Evolutionary conservation across 1,140 invertebrate species (phyloP), one percentile per base, ranked within the genome.

Genomic region (Diachasma alloeum): DNA sequence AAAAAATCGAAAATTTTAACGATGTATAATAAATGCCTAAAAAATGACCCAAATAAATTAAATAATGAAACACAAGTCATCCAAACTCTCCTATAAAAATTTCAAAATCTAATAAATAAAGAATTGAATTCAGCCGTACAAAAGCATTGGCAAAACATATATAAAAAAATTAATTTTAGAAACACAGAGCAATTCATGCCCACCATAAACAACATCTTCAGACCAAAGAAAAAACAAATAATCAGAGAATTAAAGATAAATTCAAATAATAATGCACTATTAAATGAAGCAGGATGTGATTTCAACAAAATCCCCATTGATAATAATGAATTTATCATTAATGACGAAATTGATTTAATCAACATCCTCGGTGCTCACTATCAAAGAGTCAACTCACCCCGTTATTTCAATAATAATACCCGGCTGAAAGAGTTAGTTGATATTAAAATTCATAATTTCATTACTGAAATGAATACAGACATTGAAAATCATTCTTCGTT

Each of bases 301-400:
- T 26, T 0, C 0, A n/a, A 69, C 1, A 26, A 69, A 10, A 26
- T 39, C 11, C 67, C 26, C 15, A 37, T 53, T 11, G 53, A 24
- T 1, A 70, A 70, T 15, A 37, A 56, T 22, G 44, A 75, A 37
- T 75, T 68, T 13, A 37, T 74, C 0, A 46, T 78, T 17, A 71
- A 63, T 0, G 15, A 53, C 9, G 17, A 11, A 0, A 9, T 36
- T 17, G 67, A 74, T 17, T 69, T 44, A 39, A 13, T 69, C 0
- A 78, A 75, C 15, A 42, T 78, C 10, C 70, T 78, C 0, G 77
- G 77, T 3, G 67, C 63, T 6, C 24, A 74, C 19, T 74, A 74
- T 24, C 71, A 74, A 53, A 13, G 31, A 26, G 69, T 70, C 0
- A 78, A 78, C 26, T 70, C 77, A 8, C 77, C 53, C 1, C 48